Base-by-base conservation (phyloP, 2,113 vertebrate genomes). In the Parotia lawesii region DNA sequence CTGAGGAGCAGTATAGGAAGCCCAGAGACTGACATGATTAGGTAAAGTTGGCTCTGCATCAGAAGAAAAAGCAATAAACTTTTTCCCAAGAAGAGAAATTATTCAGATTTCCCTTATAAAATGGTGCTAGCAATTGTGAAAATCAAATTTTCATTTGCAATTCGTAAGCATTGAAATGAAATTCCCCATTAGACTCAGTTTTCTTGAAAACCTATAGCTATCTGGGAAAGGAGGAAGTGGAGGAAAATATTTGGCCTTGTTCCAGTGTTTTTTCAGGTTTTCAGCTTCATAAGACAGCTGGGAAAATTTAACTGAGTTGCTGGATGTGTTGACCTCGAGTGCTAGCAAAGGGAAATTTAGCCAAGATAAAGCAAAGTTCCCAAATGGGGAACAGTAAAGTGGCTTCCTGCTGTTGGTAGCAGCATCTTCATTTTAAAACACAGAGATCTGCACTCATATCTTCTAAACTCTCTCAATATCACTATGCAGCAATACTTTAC, bases 1-100 rank as follows among this genome's bases (percentile, higher is more conserved):
- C 53, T 56, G 29, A 69, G 25, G 24, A 89, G 3, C 18, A 62
- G 14, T 10, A 18, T 2, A 84, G 73, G 14, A 76, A 56, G 24
- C 10, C 20, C 22, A 67, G 42, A 38, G 23, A 50, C 15, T 11
- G 25, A 10, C 9, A 38, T 1, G 0, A 29, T 14, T 3, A 5
- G 1, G 21, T 25, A 25, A 86, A 35, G 10, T 3, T 25, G 4
- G 5, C 12, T 7, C 7, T 45, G 37, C 44, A 53, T 27, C 44
- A 47, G 44, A 50, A 58, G 27, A 4, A 77, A 60, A 50, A 69
- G 4, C 4, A 40, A 60, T 15, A 7, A 5, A 14, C 9, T 5
- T 61, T 48, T 62, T 24, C 10, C 54, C 38, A 50, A 28, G 16
- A 57, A 33, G 21, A 89, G 9, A 25, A 33, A 12, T 57, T 15